phyloP scores from a whole-genome alignment of 2,113 vertebrate species.

The Lonchura striata region DNA sequence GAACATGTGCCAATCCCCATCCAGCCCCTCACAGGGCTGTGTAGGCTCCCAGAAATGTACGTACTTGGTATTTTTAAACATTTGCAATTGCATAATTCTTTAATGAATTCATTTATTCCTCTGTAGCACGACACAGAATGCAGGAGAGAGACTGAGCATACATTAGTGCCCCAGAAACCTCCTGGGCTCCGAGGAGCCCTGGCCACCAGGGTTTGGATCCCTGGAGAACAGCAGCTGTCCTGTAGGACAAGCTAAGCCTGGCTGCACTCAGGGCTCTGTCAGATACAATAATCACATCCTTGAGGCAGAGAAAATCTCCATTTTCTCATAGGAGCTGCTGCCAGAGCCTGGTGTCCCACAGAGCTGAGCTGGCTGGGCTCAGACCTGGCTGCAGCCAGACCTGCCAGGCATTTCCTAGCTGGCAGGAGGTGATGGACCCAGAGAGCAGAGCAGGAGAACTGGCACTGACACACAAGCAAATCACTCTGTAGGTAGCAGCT shows the following conservation, averaged over 20 bases:
- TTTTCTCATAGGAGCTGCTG: not conserved
- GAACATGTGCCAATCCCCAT: not conserved
- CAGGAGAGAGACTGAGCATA: not conserved
- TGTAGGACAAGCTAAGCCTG: not conserved
- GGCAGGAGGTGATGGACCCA: not conserved
- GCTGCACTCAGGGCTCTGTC: not conserved
- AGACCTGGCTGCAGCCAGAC: not conserved
- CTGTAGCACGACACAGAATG: not conserved
- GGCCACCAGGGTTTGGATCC: not conserved
- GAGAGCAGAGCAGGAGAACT: not conserved
- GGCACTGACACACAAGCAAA: not conserved
- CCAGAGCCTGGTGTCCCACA: not conserved
- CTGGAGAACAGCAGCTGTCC: not conserved
- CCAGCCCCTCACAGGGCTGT: not conserved
- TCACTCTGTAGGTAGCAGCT: not conserved
- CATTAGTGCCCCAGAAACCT: not conserved
- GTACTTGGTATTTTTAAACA: not conserved
- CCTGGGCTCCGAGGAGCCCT: not conserved
- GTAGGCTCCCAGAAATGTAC: not conserved
- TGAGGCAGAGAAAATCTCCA: not conserved
- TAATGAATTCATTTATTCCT: constrained; percentile 5
- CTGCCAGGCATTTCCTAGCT: fast-evolving
- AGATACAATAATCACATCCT: not conserved
- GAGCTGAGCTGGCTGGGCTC: not conserved
- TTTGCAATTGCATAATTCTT: constrained; percentile 10